These are phyloP conservation scores for Diorhabda elongata DNA, from an alignment of 1,140 invertebrate species.

Conservation along the genomic window DNA sequence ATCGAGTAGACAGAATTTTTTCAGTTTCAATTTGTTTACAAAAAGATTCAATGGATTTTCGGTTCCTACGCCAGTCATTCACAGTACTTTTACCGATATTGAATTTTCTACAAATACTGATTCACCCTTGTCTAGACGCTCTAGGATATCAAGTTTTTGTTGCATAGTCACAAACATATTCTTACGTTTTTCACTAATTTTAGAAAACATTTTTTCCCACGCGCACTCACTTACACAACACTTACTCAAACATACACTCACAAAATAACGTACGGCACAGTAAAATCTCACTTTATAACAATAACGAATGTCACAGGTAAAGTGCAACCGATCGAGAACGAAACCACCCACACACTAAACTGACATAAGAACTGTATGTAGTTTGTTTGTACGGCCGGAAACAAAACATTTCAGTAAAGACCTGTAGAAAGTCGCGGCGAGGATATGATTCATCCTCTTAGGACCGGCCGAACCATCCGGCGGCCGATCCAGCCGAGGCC, in stretches of 20 bases:
- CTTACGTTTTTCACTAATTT: slow-evolving; percentile 7
- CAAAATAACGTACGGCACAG: too few relatives aligned
- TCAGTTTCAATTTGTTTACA: slow-evolving; percentile 5
- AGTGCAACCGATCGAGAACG: too few relatives aligned
- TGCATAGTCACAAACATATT: not conserved
- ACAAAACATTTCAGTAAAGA: too few relatives aligned
- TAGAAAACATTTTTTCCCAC: not conserved
- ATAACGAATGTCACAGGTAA: too few relatives aligned
- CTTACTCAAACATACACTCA: too few relatives aligned
- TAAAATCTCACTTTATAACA: too few relatives aligned
- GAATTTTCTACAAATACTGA: not conserved
- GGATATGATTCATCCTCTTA: not conserved
- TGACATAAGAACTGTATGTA: too few relatives aligned
- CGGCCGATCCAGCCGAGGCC: not conserved
- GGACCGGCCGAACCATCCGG: not conserved
- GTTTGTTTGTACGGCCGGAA: too few relatives aligned
- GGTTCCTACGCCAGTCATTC: slow-evolving; percentile 3
- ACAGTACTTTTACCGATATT: slow-evolving; percentile 5
- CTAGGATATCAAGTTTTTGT: not conserved
- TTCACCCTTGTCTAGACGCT: slow-evolving; percentile 7
- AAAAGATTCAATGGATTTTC: slow-evolving; percentile 11
- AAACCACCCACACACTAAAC: too few relatives aligned
- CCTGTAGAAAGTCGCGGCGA: too few relatives aligned
- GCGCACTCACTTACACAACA: too few relatives aligned
- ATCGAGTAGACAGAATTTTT: slow-evolving; percentile 11